phyloP scores from a whole-genome alignment of 64 coral and sea anemone species.

The Montipora efflorescens region DNA sequence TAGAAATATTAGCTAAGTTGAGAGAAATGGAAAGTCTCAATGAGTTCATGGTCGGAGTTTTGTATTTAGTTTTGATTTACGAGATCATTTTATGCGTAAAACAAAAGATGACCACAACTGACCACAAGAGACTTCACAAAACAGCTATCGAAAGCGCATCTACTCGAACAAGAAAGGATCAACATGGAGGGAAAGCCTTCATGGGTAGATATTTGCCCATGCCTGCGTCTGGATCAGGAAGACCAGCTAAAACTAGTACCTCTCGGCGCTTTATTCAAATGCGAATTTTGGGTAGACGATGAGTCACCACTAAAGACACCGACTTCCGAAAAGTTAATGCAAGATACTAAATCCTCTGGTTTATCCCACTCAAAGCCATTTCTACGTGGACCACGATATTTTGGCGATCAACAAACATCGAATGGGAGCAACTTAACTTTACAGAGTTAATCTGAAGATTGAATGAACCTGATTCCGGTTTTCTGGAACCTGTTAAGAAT shows the following conservation, averaged over 20 bases:
- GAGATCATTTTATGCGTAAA: constrained; percentile 14
- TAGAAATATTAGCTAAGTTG: not conserved
- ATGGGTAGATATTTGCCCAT: not conserved
- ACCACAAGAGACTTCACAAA: not conserved
- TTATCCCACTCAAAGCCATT: not conserved
- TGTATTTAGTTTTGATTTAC: constrained; percentile 27
- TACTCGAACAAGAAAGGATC: not conserved
- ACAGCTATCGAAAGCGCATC: not conserved
- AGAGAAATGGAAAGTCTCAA: not conserved
- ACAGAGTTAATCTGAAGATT: not conserved
- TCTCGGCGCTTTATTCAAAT: constrained; percentile 41
- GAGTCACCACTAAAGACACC: not conserved
- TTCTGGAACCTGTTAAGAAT: too few relatives aligned
- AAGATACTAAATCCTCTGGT: not conserved
- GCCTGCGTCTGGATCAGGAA: not conserved
- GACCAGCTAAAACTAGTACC: not conserved
- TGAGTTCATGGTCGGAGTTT: constrained; percentile 14
- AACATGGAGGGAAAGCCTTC: not conserved
- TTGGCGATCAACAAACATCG: not conserved
- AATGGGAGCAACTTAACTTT: not conserved
- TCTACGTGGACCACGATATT: not conserved
- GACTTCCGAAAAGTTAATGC: too few relatives aligned
- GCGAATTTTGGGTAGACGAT: constrained; percentile 27
- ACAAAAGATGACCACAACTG: not conserved
- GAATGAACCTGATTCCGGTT: not conserved